phyloP scores from a whole-genome alignment of 2,888 invertebrate genomes.

The Ophioninae sp. region DNA sequence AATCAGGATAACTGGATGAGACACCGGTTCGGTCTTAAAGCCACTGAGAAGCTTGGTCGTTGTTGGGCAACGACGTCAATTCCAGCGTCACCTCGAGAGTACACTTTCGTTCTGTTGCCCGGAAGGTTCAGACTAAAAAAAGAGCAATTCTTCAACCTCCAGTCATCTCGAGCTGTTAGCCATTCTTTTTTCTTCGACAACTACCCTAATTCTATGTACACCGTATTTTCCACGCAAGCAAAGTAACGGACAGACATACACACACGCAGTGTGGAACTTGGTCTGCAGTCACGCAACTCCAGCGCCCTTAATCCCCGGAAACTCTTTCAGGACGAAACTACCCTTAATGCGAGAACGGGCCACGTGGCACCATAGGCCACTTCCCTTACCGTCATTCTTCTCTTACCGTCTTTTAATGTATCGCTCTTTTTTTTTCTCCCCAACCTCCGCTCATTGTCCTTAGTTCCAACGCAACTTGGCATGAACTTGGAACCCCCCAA shows the following conservation, averaged over 20 bases:
- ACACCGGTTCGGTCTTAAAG: slow-evolving; percentile 64
- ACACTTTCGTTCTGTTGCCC: slow-evolving; percentile 6
- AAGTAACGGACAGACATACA: slow-evolving; percentile 2
- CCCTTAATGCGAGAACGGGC: slow-evolving; percentile 40
- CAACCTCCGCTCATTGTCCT: slow-evolving; percentile 2
- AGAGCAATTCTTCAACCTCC: slow-evolving; percentile 61
- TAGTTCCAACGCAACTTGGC: background rate
- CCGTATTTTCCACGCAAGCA: background rate
- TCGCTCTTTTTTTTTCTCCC: background rate
- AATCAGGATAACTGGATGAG: slow-evolving; percentile 67
- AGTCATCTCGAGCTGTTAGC: slow-evolving; percentile 25
- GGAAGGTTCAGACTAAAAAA: slow-evolving; percentile 49
- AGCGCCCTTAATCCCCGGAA: slow-evolving; percentile 18
- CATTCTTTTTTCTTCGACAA: slow-evolving; percentile 27
- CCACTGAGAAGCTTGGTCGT: slow-evolving; percentile 30
- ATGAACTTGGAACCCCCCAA: slow-evolving; percentile 17
- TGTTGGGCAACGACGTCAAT: slow-evolving; percentile 29
- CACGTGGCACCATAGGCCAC: slow-evolving; percentile 41
- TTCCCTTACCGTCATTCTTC: background rate
- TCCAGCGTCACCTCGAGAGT: slow-evolving; percentile 50
- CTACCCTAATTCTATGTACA: background rate
- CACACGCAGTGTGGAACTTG: slow-evolving; percentile 17
- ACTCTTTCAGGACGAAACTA: slow-evolving; percentile 37
- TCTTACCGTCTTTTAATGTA: slow-evolving; percentile 12
- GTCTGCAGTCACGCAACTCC: slow-evolving; percentile 58